These are phyloP conservation scores for Eriocheir sinensis DNA, from an alignment of 1,140 invertebrate genomes.

Conservation along the genomic window DNA sequence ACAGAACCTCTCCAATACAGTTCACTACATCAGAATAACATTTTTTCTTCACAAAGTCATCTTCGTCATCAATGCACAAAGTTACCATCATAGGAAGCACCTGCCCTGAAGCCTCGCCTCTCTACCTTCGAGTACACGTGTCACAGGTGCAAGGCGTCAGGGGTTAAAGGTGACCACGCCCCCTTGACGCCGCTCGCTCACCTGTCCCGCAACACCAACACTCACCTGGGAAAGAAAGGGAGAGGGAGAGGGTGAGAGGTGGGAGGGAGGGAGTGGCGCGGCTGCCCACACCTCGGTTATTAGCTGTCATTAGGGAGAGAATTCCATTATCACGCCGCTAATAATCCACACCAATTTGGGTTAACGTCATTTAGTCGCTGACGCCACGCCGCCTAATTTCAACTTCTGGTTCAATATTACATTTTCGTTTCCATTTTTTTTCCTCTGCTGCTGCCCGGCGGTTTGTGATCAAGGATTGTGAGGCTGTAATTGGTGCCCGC, in stretches of 20 bases:
- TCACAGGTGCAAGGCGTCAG: too few relatives aligned
- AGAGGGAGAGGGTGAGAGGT: neutral
- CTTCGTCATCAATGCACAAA: too few relatives aligned
- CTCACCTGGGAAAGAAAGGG: constrained; percentile 3
- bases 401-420: constrained; percentile 25
- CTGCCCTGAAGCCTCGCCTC: too few relatives aligned
- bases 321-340: neutral
- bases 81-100: too few relatives aligned
- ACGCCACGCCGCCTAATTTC: constrained; percentile 6
- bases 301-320: neutral
- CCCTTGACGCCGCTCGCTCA: neutral
- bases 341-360: constrained; percentile 24
- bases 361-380: neutral
- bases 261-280: neutral
- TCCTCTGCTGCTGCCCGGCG: neutral
- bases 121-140: too few relatives aligned
- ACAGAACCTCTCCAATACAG: too few relatives aligned
- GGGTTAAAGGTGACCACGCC: neutral
- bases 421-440: neutral
- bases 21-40: too few relatives aligned
- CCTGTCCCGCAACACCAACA: neutral
- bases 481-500: constrained; percentile 12
- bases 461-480: constrained; percentile 15
- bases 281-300: constrained; percentile 11
- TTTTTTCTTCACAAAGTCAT: too few relatives aligned